Percentiles rank a stretch among this genome's conserved stretches.
Evolutionary conservation across 1,140 invertebrate genomes (phyloP).

Genomic region (Thaumetopoea pityocampa): DNA sequence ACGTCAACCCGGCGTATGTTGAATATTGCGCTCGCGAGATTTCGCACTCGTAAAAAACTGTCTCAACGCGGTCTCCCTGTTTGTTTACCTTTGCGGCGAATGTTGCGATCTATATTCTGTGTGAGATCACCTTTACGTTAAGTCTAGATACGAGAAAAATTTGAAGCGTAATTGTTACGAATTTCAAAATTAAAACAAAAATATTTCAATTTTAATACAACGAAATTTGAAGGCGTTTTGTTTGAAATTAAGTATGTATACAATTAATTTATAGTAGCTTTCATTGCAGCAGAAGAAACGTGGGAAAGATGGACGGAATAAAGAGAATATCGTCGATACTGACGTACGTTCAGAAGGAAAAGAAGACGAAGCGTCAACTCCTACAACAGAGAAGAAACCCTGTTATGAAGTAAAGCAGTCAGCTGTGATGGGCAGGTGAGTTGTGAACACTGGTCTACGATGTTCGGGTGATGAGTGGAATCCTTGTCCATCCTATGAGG

Average conservation of each 20-base stretch:
- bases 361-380: conserved; percentile 15
- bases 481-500: conserved; percentile 1
- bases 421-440: conserved; percentile 73
- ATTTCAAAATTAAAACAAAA: too few species aligned
- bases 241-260: conserved; percentile 4
- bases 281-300: conserved; percentile 63
- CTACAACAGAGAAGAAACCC: conserved; percentile 24
- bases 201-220: conserved; percentile 1
- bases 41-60: conserved; percentile 37
- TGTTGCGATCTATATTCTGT: conserved; percentile 53
- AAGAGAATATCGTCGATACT: conserved; percentile 53
- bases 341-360: conserved; percentile 21
- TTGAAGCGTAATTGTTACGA: too few species aligned
- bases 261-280: conserved; percentile 18
- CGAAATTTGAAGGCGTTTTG: neutral
- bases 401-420: conserved; percentile 74
- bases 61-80: conserved; percentile 19
- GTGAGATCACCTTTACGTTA: too few species aligned
- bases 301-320: conserved; percentile 48
- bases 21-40: conserved; percentile 14
- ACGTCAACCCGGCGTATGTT: conserved; percentile 24
- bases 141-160: too few species aligned
- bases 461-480: conserved; percentile 2
- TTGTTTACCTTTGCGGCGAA: conserved; percentile 21
- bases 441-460: too few species aligned